phyloP scores from a whole-genome alignment of 2,113 vertebrate species.

The Eublepharis macularius region DNA sequence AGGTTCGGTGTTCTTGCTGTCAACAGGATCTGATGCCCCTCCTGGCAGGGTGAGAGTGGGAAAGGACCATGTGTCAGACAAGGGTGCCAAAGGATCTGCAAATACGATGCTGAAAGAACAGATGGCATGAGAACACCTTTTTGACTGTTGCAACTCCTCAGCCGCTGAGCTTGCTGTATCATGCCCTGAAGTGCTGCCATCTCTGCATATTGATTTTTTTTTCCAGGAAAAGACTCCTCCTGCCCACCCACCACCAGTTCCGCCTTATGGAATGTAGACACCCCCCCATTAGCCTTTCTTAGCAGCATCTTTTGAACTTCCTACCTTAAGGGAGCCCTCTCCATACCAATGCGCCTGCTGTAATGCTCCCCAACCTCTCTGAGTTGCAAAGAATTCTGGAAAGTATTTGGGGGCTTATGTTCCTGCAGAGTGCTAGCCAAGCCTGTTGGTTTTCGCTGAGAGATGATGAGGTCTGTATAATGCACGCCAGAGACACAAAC shows the following conservation, averaged over 20 bases:
- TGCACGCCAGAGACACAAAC: not conserved
- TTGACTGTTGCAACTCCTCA: constrained; percentile 35
- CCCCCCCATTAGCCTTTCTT: not conserved
- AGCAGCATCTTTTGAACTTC: not conserved
- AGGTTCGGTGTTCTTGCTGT: not conserved
- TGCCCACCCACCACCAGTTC: not conserved
- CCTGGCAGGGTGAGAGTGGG: constrained; percentile 1
- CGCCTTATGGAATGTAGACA: not conserved
- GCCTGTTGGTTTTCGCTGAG: no score
- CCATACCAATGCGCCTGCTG: no score
- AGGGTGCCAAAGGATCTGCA: not conserved
- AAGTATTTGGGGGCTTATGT: not conserved
- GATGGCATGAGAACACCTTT: constrained; percentile 44
- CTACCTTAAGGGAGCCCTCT: not conserved
- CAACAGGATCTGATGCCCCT: not conserved
- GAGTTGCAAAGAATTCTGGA: not conserved
- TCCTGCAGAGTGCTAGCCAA: not conserved
- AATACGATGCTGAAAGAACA: constrained; percentile 22
- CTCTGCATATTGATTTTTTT: constrained; percentile 40
- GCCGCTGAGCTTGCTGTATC: constrained; percentile 5
- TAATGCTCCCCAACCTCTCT: not conserved
- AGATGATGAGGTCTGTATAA: not conserved
- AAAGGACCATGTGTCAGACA: not conserved
- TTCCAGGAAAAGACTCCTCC: not conserved
- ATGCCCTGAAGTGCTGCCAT: constrained; percentile 43